These are phyloP conservation scores for Zosterops borbonicus DNA, from an alignment of 2,113 vertebrate genomes.

Conservation along the genomic window DNA sequence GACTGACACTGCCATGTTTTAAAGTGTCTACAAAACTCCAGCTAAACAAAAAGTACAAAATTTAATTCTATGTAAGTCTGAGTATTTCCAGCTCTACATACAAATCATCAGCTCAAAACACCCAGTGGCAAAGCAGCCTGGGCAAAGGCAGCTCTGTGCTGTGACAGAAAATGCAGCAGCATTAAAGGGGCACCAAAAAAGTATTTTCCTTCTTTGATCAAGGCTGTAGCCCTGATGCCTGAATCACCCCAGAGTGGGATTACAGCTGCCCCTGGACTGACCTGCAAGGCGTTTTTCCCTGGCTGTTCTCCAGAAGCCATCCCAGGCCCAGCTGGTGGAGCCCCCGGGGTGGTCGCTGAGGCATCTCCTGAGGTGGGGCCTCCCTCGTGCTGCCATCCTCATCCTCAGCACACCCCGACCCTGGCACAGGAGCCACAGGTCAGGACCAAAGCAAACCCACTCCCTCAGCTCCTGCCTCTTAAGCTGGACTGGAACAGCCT, in stretches of 20 bases:
- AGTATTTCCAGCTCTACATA: not conserved
- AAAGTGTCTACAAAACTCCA: not conserved
- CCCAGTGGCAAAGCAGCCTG: not conserved
- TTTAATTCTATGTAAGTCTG: not conserved
- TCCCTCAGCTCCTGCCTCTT: not conserved
- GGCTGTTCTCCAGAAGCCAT: conserved; percentile 80
- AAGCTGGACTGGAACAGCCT: not conserved
- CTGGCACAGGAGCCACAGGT: not conserved
- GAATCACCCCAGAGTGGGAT: not conserved
- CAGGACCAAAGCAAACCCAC: not conserved
- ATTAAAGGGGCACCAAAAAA: accelerated
- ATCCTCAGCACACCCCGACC: not conserved
- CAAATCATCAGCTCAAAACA: not conserved
- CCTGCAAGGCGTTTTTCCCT: conserved; percentile 81
- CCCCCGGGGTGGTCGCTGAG: conserved; percentile 81
- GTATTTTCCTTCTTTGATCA: not conserved
- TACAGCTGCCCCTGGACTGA: conserved; percentile 27
- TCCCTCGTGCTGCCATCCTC: conserved; percentile 58
- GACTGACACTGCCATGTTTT: not conserved
- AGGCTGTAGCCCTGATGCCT: not conserved
- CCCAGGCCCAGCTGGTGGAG: conserved; percentile 79
- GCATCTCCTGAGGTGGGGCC: conserved; percentile 73
- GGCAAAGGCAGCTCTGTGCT: not conserved
- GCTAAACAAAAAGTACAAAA: not conserved
- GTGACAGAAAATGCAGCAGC: accelerated